Conservation (phyloP, 2,888 invertebrate species). For the Lumbricus terrestris region DNA sequence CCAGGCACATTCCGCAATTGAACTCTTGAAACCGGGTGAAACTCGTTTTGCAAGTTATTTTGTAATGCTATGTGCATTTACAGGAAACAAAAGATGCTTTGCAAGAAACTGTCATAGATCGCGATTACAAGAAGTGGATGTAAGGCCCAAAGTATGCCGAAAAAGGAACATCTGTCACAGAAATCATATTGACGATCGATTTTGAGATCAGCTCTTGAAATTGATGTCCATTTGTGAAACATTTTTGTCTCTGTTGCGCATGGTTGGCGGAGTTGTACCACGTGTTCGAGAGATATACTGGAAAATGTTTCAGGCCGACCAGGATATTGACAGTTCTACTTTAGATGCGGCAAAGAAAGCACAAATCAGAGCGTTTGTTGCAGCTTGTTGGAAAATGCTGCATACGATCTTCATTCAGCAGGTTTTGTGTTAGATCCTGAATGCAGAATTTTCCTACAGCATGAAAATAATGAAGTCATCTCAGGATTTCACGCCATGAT, state of each 20-base stretch:
- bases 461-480: not conserved
- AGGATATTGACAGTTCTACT: not conserved
- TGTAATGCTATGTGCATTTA: not conserved
- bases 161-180: not conserved
- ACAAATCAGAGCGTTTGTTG: not conserved
- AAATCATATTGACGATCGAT: not conserved
- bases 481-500: slow-evolving; percentile 9
- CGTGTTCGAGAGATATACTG: not conserved
- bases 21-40: not conserved
- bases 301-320: not conserved
- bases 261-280: not conserved
- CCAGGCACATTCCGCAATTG: not conserved
- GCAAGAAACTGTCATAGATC: slow-evolving; percentile 3
- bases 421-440: slow-evolving; percentile 5
- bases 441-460: not conserved
- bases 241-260: not conserved
- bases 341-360: not conserved
- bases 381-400: not conserved
- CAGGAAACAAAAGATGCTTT: not conserved
- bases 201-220: not conserved
- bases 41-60: not conserved
- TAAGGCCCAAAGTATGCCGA: not conserved
- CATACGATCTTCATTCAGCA: not conserved
- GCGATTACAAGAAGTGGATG: not conserved
- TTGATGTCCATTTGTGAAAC: not conserved